Percentiles rank a stretch among this genome's conserved stretches.
Conservation (phyloP, 2,888 invertebrate species). For the Drosophila mercatorum region DNA sequence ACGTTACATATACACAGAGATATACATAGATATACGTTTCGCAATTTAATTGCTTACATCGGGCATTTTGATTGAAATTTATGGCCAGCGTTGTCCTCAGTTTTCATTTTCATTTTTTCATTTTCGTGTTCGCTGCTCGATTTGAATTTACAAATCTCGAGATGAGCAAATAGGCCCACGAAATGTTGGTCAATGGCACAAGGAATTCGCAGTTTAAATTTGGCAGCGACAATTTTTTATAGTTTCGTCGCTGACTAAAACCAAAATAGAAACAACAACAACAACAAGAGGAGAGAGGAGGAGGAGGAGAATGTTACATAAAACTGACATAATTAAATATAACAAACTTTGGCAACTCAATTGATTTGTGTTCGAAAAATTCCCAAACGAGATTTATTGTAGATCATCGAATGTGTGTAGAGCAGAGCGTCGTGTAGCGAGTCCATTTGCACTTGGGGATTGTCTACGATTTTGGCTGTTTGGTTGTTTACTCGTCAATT, state of each 20-base stretch:
- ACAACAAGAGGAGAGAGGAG: background rate
- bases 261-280: slow-evolving; percentile 19
- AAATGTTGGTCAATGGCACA: slow-evolving; percentile 73
- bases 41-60: slow-evolving; percentile 76
- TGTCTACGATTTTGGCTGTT: slow-evolving; percentile 20
- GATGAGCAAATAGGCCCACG: slow-evolving; percentile 27
- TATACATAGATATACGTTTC: slow-evolving; percentile 32
- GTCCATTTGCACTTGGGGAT: slow-evolving; percentile 17
- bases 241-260: slow-evolving; percentile 5
- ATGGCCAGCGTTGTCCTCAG: slow-evolving; percentile 71
- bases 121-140: slow-evolving; percentile 26
- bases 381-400: background rate
- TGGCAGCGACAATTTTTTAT: slow-evolving; percentile 44
- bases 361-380: background rate
- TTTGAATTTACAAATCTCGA: slow-evolving; percentile 35
- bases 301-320: background rate
- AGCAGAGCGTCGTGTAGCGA: background rate
- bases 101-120: slow-evolving; percentile 49
- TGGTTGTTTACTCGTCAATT: slow-evolving; percentile 33
- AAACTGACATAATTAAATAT: slow-evolving; percentile 38
- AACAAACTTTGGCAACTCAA: slow-evolving; percentile 13
- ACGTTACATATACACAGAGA: slow-evolving; percentile 8
- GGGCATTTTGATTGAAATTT: slow-evolving; percentile 72
- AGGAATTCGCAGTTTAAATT: slow-evolving; percentile 45
- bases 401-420: background rate